A percentile compares a stretch with the other conserved stretches of the same genome.
Evolutionary conservation across 2,797 vertebrate species (phyloP).

Genomic region (Anguilla pacifica): DNA sequence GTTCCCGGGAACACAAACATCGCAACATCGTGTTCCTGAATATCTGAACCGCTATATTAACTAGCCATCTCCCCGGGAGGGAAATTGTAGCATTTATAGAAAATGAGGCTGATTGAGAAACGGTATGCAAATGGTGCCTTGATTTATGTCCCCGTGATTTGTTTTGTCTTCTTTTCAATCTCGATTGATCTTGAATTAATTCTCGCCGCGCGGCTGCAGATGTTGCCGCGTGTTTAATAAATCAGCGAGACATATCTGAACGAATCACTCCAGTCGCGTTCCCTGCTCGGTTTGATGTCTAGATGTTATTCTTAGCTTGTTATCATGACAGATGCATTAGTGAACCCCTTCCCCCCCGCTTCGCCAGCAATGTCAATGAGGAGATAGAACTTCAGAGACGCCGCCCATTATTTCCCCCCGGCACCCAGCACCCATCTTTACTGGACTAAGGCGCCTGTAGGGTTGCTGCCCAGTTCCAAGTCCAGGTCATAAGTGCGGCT

Average conservation of each 20-base stretch:
- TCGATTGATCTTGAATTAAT: constrained; percentile 87
- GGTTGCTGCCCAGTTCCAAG: neutral
- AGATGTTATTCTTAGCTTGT: constrained; percentile 86
- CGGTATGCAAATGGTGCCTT: constrained; percentile 81
- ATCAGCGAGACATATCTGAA: constrained; percentile 87
- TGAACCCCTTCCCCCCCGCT: constrained; percentile 65
- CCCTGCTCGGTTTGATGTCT: constrained; percentile 84
- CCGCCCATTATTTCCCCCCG: neutral
- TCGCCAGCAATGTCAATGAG: constrained; percentile 77
- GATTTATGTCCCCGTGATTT: constrained; percentile 82
- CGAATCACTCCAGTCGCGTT: constrained; percentile 86
- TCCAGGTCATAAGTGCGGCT: neutral
- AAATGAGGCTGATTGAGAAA: constrained; percentile 69
- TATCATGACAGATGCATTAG: constrained; percentile 86
- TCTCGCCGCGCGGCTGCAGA: constrained; percentile 80
- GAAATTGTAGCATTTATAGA: constrained; percentile 21
- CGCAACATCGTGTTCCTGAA: constrained; percentile 27
- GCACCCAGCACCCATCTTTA: neutral
- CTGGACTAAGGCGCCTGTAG: neutral
- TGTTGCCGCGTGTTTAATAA: constrained; percentile 85
- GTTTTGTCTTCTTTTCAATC: constrained; percentile 66
- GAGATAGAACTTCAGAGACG: constrained; percentile 36
- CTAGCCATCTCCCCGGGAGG: neutral
- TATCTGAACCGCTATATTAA: constrained; percentile 15
- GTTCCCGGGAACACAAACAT: constrained; percentile 10